These are phyloP conservation scores for Drosophila parvula DNA, from an alignment of 1,140 invertebrate genomes.

Conservation along the genomic window DNA sequence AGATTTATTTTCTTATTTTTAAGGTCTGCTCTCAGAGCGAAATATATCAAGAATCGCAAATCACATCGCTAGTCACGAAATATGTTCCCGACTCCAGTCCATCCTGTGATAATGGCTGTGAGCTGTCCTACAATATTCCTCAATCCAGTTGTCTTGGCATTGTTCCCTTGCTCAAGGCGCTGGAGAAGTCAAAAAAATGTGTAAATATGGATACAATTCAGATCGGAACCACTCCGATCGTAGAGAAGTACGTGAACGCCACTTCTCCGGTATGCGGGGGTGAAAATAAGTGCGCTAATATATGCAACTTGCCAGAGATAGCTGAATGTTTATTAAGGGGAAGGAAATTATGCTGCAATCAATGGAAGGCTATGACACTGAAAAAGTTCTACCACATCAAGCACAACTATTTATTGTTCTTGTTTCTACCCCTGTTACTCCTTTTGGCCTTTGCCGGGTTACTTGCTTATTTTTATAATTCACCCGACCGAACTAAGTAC, in stretches of 20 bases:
- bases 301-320: neutral
- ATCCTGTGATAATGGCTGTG: slow-evolving; percentile 3
- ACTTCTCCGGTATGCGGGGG: neutral
- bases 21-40: slow-evolving; percentile 20
- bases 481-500: neutral
- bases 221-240: slow-evolving; percentile 21
- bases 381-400: slow-evolving; percentile 16
- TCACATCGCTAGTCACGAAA: slow-evolving; percentile 5
- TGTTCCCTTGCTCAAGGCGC: slow-evolving; percentile 2
- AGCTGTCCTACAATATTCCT: slow-evolving; percentile 16
- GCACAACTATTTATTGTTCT: slow-evolving; percentile 13
- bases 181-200: neutral
- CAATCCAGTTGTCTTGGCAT: slow-evolving; percentile 2
- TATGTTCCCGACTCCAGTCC: slow-evolving; percentile 14
- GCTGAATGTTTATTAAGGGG: slow-evolving; percentile 1
- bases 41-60: slow-evolving; percentile 1
- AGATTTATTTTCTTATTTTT: neutral
- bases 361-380: slow-evolving; percentile 20
- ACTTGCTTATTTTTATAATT: neutral
- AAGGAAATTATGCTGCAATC: slow-evolving; percentile 8
- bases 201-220: slow-evolving; percentile 9
- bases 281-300: too few species aligned
- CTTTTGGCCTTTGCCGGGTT: slow-evolving; percentile 2
- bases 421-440: slow-evolving; percentile 3
- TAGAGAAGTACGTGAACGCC: slow-evolving; percentile 23